phyloP scores from a whole-genome alignment of 2,113 vertebrate genomes.

The Phaethon lepturus region DNA sequence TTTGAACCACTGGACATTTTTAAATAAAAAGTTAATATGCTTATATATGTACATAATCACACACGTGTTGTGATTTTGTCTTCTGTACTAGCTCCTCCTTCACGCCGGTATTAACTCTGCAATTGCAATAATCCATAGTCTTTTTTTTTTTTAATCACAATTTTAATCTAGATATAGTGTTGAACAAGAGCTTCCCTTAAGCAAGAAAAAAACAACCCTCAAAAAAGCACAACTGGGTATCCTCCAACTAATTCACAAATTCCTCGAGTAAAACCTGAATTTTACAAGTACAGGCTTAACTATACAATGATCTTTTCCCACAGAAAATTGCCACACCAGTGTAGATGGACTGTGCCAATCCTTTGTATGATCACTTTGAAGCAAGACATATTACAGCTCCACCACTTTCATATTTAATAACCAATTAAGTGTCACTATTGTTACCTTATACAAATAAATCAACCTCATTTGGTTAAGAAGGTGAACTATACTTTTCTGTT shows the following conservation, averaged over 20 bases:
- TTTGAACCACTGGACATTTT: not conserved
- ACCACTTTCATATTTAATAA: not conserved
- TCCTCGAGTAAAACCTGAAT: not conserved
- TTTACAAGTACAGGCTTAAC: not conserved
- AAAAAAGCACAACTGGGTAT: not conserved
- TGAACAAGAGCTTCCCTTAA: not conserved
- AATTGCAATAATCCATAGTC: not conserved
- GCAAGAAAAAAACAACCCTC: rapidly evolving
- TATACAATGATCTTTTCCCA: not conserved
- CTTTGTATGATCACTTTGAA: not conserved
- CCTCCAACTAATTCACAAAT: not conserved
- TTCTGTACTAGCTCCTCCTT: not conserved
- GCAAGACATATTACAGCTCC: not conserved
- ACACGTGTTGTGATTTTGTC: not conserved
- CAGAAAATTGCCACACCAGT: not conserved
- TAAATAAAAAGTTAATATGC: not conserved
- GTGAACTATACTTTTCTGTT: not conserved
- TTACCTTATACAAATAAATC: not conserved
- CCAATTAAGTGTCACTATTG: rapidly evolving
- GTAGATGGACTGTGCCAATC: not conserved
- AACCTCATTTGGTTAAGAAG: not conserved
- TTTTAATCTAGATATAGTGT: not conserved
- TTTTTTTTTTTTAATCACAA: not conserved
- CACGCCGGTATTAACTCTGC: not conserved
- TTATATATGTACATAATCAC: not conserved